A percentile compares a stretch with the other conserved stretches of the same genome.
Evolutionary conservation across 2,888 invertebrate genomes (phyloP).

Genomic region (Hirtodrosophila duncani): DNA sequence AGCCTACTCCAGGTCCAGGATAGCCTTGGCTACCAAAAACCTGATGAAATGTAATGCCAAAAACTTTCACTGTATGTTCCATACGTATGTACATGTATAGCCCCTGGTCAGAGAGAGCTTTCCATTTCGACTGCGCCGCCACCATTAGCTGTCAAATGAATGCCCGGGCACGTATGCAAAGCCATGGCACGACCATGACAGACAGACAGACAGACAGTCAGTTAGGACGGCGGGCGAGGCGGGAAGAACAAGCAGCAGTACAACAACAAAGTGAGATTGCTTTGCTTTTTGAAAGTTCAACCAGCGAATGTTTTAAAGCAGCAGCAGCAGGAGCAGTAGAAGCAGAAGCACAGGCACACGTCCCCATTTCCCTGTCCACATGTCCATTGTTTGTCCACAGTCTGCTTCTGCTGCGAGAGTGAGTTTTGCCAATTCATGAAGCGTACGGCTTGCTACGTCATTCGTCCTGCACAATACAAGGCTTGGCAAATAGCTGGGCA

Average conservation of each 20-base stretch:
- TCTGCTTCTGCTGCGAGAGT: constrained; percentile 60
- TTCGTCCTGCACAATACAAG: constrained; percentile 54
- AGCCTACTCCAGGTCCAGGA: neutral
- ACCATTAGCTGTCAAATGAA: constrained; percentile 55
- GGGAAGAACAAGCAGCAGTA: constrained; percentile 9
- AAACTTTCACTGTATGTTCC: constrained; percentile 29
- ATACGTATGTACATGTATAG: constrained; percentile 23
- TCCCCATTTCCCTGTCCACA: no score
- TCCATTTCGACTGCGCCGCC: constrained; percentile 44
- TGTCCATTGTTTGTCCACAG: constrained; percentile 64
- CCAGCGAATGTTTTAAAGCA: no score
- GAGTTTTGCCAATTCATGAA: constrained; percentile 60
- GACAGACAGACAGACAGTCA: constrained; percentile 32
- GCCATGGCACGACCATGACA: constrained; percentile 36
- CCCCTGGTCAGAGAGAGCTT: constrained; percentile 37
- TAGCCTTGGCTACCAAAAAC: no score
- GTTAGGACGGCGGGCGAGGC: neutral
- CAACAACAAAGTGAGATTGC: constrained; percentile 28
- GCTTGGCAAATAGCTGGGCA: constrained; percentile 64
- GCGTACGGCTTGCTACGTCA: constrained; percentile 28
- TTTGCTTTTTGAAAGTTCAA: no score
- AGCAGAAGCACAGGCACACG: no score
- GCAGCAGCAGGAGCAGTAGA: no score
- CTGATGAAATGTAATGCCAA: constrained; percentile 14
- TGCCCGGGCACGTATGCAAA: constrained; percentile 54